Conservation (phyloP, 2,797 vertebrate genomes). For the Coreius guichenoti region DNA sequence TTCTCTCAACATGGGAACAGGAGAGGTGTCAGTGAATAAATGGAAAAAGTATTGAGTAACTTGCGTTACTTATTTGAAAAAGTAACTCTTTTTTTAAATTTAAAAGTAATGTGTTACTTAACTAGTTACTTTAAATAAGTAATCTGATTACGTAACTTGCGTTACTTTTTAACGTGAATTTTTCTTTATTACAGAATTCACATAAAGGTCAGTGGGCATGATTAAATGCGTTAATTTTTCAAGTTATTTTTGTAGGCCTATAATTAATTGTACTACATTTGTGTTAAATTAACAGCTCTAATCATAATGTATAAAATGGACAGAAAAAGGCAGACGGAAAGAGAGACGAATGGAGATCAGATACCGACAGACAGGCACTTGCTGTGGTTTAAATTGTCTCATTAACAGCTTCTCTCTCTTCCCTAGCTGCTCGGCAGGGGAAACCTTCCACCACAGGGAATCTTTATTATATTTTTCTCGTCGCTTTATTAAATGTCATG, state of each 20-base stretch:
- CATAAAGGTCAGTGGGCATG: neutral
- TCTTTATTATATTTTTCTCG: slow-evolving; percentile 54
- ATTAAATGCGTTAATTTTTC: neutral
- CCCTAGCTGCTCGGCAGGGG: neutral
- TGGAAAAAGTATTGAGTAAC: neutral
- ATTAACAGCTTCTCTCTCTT: slow-evolving; percentile 42
- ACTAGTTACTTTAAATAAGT: neutral
- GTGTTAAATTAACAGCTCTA: neutral
- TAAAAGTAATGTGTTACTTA: neutral
- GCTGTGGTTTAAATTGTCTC: slow-evolving; percentile 48
- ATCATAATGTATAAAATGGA: slow-evolving; percentile 6
- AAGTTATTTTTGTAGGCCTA: neutral
- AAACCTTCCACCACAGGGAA: slow-evolving; percentile 29
- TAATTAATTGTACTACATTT: neutral
- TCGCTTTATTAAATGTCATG: slow-evolving; percentile 57
- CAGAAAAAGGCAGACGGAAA: neutral
- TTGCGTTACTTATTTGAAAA: too few species aligned
- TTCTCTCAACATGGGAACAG: neutral
- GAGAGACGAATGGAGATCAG: slow-evolving; percentile 8
- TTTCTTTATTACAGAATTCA: neutral
- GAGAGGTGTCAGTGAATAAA: neutral
- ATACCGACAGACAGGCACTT: slow-evolving; percentile 13
- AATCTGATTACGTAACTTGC: neutral
- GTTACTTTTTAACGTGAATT: neutral
- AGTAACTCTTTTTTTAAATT: too few species aligned